Conservation (phyloP, 2,888 invertebrate genomes). For the Dynastes maya region DNA sequence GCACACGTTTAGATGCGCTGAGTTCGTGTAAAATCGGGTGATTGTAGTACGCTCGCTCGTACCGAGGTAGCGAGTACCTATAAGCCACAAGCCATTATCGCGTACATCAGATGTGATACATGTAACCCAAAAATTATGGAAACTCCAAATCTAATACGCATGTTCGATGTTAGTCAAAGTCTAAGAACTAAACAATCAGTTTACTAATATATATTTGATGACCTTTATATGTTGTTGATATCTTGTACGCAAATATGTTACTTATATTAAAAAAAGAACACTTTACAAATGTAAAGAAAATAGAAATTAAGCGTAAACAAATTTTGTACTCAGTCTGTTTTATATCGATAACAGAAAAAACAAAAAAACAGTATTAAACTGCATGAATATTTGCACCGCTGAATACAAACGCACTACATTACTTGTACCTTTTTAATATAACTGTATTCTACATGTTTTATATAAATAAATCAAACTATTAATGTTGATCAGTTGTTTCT, state of each 20-base stretch:
- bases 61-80: not conserved
- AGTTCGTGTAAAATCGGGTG: too few species aligned
- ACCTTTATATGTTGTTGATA: constrained; percentile 24
- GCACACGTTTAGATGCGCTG: too few species aligned
- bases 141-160: constrained; percentile 3
- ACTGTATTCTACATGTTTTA: constrained; percentile 61
- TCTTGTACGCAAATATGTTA: constrained; percentile 21
- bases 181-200: not conserved
- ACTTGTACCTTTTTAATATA: constrained; percentile 52
- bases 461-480: constrained; percentile 59
- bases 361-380: constrained; percentile 50
- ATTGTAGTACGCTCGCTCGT: too few species aligned
- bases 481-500: constrained; percentile 43
- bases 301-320: constrained; percentile 49
- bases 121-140: not conserved
- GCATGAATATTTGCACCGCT: constrained; percentile 63
- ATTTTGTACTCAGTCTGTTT: constrained; percentile 60
- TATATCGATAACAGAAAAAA: constrained; percentile 48
- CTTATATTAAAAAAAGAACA: constrained; percentile 35
- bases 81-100: not conserved
- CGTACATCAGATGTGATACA: constrained; percentile 5
- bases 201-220: constrained; percentile 20
- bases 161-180: constrained; percentile 1
- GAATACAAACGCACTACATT: constrained; percentile 63
- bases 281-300: constrained; percentile 39